Evolutionary conservation across 2,797 vertebrate genomes (phyloP).

Genomic region (Anolis apletophallus): DNA sequence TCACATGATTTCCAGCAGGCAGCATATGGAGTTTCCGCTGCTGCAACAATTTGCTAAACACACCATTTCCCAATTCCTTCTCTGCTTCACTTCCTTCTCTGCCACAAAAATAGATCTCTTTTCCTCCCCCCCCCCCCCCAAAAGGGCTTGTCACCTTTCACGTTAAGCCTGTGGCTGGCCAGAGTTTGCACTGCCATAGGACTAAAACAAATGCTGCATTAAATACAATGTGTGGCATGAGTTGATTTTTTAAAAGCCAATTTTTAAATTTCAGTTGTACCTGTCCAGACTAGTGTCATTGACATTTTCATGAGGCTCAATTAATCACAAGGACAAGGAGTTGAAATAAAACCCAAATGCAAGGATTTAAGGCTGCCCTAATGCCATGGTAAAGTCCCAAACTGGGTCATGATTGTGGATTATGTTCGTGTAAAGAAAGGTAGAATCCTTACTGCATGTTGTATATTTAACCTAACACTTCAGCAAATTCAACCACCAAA

Average conservation of each 20-base stretch:
- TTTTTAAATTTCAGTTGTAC: too few relatives aligned
- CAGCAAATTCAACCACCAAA: background rate
- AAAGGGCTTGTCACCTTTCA: background rate
- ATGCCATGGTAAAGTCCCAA: background rate
- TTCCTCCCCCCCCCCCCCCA: background rate
- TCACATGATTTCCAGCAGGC: slow-evolving; percentile 25
- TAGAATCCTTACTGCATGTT: background rate
- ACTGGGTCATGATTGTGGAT: background rate
- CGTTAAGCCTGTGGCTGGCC: background rate
- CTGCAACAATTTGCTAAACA: background rate
- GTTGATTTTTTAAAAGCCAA: too few relatives aligned
- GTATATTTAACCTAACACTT: background rate
- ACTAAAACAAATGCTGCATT: background rate
- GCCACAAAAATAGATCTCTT: background rate
- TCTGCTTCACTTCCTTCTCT: background rate
- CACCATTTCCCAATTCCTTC: background rate
- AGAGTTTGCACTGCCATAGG: background rate
- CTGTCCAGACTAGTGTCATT: too few relatives aligned
- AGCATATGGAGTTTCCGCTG: background rate
- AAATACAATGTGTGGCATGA: too few relatives aligned
- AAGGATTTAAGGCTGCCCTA: background rate
- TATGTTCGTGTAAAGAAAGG: background rate
- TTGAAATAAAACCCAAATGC: background rate
- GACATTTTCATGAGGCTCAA: background rate
- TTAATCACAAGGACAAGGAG: background rate